Evolutionary conservation across 1,140 invertebrate species (phyloP).

Genomic region (Megalonaias nervosa): DNA sequence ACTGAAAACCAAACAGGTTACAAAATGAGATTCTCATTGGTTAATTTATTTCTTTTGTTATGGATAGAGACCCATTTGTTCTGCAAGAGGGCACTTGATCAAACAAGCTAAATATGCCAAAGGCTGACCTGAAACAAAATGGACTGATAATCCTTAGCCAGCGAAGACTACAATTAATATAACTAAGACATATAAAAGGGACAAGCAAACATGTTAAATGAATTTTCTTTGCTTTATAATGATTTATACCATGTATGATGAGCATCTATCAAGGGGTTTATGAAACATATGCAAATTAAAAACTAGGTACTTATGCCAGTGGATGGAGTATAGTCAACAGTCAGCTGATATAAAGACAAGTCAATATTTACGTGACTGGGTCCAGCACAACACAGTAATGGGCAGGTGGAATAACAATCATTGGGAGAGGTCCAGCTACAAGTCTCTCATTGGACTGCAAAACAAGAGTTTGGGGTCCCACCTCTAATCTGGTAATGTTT

Average conservation of each 20-base stretch:
- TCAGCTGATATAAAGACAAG: background rate
- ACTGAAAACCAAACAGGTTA: too few relatives aligned
- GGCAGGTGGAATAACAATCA: slow-evolving; percentile 72
- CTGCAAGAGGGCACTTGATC: too few relatives aligned
- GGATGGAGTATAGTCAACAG: background rate
- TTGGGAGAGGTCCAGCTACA: slow-evolving; percentile 59
- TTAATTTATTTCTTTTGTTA: too few relatives aligned
- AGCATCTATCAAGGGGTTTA: background rate
- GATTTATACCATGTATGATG: background rate
- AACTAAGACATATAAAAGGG: too few relatives aligned
- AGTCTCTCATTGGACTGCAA: slow-evolving; percentile 70
- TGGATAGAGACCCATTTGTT: too few relatives aligned
- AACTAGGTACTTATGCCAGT: background rate
- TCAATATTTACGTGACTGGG: slow-evolving; percentile 63
- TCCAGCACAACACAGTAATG: slow-evolving; percentile 71
- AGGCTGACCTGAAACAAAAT: too few relatives aligned
- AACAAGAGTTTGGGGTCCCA: slow-evolving; percentile 71
- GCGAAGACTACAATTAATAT: too few relatives aligned
- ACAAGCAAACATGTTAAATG: background rate
- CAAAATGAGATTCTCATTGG: too few relatives aligned
- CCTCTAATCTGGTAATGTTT: slow-evolving; percentile 71
- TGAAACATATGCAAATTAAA: too few relatives aligned
- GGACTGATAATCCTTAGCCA: too few relatives aligned
- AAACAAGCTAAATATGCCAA: too few relatives aligned
- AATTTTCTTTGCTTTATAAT: too few relatives aligned